phyloP scores from a whole-genome alignment of 2,113 vertebrate genomes.

The Myanophis thanlyinensis region DNA sequence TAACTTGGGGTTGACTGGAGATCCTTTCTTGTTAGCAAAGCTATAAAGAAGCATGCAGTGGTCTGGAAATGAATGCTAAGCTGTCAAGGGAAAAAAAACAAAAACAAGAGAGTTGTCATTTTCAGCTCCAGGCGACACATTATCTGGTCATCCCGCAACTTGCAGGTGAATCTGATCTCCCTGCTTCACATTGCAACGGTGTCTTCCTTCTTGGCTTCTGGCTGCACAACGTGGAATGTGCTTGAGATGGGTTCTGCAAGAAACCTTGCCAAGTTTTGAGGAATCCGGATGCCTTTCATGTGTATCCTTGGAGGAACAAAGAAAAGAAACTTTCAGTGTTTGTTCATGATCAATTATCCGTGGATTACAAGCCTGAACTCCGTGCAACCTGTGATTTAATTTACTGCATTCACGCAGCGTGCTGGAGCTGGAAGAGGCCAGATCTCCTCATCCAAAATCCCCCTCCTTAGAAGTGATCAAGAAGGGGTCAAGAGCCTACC shows the following conservation, averaged over 20 bases:
- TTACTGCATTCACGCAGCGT: not conserved
- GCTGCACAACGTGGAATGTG: not conserved
- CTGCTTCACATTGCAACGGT: not conserved
- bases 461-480: not conserved
- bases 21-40: conserved; percentile 35
- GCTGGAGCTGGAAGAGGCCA: not conserved
- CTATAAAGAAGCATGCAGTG: conserved; percentile 15
- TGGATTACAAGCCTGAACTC: not conserved
- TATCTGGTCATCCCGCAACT: not conserved
- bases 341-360: not conserved
- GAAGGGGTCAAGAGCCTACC: not conserved
- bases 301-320: not conserved
- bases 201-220: not conserved
- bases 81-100: conserved; percentile 33
- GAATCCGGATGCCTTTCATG: not conserved
- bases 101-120: not conserved
- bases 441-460: not conserved
- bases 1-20: conserved; percentile 49
- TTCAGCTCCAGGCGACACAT: not conserved
- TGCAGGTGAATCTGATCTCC: accelerated
- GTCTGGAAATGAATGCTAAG: conserved; percentile 6
- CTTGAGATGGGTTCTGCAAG: not conserved
- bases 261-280: not conserved
- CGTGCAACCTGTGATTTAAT: not conserved
- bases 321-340: not conserved